Evolutionary conservation across 2,797 vertebrate genomes (phyloP).

Genomic region (Chaenodraco wilsoni): DNA sequence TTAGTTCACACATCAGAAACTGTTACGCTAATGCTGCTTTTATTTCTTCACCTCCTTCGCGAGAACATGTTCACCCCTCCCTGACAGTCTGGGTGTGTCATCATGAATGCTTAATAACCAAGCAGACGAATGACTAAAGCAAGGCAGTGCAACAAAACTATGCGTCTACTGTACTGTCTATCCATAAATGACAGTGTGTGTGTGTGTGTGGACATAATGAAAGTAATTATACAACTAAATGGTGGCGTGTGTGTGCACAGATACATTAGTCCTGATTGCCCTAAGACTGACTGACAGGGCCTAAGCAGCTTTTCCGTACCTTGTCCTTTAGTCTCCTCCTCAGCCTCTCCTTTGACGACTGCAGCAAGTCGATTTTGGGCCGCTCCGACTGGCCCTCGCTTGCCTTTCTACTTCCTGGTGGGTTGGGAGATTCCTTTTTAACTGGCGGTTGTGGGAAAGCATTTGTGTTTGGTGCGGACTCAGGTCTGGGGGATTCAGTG

Average conservation of each 20-base stretch:
- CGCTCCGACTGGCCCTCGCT: constrained; percentile 72
- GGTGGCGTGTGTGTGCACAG: constrained; percentile 36
- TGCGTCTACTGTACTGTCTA: constrained; percentile 7
- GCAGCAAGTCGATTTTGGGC: constrained; percentile 91
- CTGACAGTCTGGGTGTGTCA: constrained; percentile 21
- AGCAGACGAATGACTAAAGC: constrained; percentile 38
- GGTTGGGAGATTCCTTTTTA: constrained; percentile 51
- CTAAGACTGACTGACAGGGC: constrained; percentile 70
- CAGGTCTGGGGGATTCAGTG: constrained; percentile 52
- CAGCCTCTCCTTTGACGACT: constrained; percentile 97
- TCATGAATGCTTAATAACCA: constrained; percentile 34
- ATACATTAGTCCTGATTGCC: constrained; percentile 45
- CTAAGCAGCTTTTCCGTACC: constrained; percentile 83
- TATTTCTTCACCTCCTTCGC: constrained; percentile 43
- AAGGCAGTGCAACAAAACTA: constrained; percentile 18
- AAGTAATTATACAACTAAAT: constrained; percentile 52
- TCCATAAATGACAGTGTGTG: constrained; percentile 21
- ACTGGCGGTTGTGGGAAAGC: constrained; percentile 34
- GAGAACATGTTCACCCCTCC: constrained; percentile 29
- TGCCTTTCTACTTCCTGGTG: constrained; percentile 38
- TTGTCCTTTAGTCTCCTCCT: constrained; percentile 96
- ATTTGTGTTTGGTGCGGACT: constrained; percentile 36
- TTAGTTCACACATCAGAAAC: constrained; percentile 55
- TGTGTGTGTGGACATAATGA: constrained; percentile 32
- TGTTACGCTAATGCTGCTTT: constrained; percentile 49